Base-by-base conservation (phyloP, 2,113 vertebrate species). In the Equus przewalskii region DNA sequence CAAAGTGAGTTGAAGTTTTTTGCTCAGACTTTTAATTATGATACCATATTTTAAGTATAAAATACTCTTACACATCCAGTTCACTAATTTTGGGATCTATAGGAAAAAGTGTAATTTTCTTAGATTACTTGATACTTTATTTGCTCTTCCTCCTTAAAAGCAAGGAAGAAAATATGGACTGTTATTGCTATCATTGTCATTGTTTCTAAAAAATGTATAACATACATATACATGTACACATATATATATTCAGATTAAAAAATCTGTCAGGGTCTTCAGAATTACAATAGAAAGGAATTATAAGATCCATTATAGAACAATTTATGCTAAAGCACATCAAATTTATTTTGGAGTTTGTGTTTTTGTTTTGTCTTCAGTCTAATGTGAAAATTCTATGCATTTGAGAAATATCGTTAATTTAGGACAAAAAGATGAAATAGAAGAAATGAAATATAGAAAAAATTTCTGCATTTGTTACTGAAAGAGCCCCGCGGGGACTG, bases 1-100 rank as follows among this genome's bases (percentile, higher is more conserved):
- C 36, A 79, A 91, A 93, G 54, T 30, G 21, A 79, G 19, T 14
- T 13, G 24, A 87, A 1, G 8, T 28, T 65, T 97, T 96, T 2
- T 94, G 54, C 21, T 80, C 24, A 96, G 14, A 92, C 78, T 91
- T 93, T 65, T 81, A 89, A 76, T 88, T 56, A 81, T 13, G 62
- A 8, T 46, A 79, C 6, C 13, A 36, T 44, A 58, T 95, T 78
- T 94, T 24, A 84, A 78, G 9, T 65, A 19, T 18, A 76, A 93
- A 65, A 62, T 51, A 19, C 1, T 70, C 51, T 76, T 83, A 69
- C 7, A 70, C 18, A 88, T 41, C 3, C 28, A 51, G 41, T 89
- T 95, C 76, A 81, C 28, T 86, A 78, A 64, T 86, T 92, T 84
- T 8, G 60, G 26, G 0, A 9, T 44, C 33, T 36, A 49, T 7